Evolutionary conservation across 2,797 vertebrate species (phyloP).

Genomic region (Acrossocheilus wenchowensis): DNA sequence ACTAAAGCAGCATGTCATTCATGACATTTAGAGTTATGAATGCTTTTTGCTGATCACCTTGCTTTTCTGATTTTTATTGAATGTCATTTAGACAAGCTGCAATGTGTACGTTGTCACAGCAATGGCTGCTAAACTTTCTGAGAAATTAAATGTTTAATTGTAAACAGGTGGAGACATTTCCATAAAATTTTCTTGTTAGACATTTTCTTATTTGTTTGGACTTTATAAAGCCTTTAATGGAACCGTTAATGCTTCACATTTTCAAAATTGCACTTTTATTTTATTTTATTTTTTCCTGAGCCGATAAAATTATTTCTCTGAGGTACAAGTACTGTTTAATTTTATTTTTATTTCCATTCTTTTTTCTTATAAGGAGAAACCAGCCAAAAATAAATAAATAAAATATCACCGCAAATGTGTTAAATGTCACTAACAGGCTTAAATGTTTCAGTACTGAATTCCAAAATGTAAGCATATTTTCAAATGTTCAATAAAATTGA

Average conservation of each 20-base stretch:
- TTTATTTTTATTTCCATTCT: neutral
- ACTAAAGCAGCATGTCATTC: slow-evolving; percentile 18
- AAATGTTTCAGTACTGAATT: neutral
- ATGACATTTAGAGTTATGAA: neutral
- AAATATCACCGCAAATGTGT: neutral
- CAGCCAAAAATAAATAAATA: neutral
- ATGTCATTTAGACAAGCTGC: neutral
- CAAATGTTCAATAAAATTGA: slow-evolving; percentile 14
- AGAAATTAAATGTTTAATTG: neutral
- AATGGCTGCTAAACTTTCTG: neutral
- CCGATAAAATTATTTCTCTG: neutral
- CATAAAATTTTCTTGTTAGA: neutral
- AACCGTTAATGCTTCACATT: neutral
- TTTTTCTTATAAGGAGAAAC: neutral
- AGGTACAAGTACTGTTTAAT: neutral
- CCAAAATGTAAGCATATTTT: slow-evolving; percentile 1
- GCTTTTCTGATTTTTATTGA: neutral
- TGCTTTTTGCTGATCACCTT: neutral
- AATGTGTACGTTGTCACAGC: neutral
- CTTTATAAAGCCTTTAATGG: neutral
- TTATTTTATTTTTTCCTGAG: neutral
- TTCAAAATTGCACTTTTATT: slow-evolving; percentile 24
- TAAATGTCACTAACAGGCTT: slow-evolving; percentile 20
- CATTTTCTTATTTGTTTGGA: neutral
- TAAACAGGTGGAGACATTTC: neutral